phyloP scores from a whole-genome alignment of 1,140 invertebrate genomes.

The Sogatella furcifera region DNA sequence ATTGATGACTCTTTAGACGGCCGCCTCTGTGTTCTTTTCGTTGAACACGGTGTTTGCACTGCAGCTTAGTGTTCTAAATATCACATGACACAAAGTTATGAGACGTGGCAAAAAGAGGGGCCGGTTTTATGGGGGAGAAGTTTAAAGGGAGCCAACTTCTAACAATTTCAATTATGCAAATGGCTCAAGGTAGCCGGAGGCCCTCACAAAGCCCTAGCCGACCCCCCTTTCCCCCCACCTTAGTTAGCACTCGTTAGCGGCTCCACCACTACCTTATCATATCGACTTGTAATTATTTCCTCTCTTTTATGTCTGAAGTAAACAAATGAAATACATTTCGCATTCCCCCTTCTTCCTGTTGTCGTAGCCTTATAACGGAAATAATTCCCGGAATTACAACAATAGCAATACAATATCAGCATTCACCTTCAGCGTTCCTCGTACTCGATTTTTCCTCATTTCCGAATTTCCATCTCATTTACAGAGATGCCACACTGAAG shows the following conservation, averaged over 20 bases:
- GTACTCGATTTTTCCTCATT: no score
- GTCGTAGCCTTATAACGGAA: no score
- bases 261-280: conserved; percentile 1
- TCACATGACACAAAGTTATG: conserved; percentile 3
- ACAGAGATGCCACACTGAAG: no score
- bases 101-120: conserved; percentile 1
- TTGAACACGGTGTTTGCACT: not conserved
- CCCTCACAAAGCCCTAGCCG: not conserved
- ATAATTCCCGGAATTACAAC: no score
- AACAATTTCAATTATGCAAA: conserved; percentile 4
- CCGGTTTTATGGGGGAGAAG: not conserved
- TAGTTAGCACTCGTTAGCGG: not conserved
- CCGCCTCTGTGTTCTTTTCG: not conserved
- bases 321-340: conserved; percentile 1
- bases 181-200: not conserved
- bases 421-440: no score
- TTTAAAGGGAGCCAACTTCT: conserved; percentile 4
- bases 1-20: no score
- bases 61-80: not conserved
- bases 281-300: conserved; percentile 4
- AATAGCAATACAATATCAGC: no score
- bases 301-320: not conserved
- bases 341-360: not conserved
- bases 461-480: no score
- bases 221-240: not conserved